Evolutionary conservation across 2,888 invertebrate species (phyloP), one percentile per base, ranked within the genome.

Genomic region (Chrysodeixis includens): DNA sequence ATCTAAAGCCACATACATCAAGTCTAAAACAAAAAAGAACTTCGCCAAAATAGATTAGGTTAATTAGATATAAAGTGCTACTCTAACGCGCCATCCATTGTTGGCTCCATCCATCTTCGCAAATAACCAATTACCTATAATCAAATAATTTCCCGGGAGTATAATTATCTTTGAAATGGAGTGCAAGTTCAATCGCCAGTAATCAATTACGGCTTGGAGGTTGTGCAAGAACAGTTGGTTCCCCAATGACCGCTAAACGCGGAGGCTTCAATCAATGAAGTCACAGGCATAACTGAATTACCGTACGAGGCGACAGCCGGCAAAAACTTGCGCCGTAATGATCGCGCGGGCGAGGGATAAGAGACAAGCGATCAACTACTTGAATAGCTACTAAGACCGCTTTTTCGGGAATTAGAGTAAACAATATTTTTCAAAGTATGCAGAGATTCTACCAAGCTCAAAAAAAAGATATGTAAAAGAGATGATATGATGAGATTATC

Each of bases 221-320:
- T 35, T 63, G 56, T 62, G 56, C 22, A 68, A 72, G 71, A 71
- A 76, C 75, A 71, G 80, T 78, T 71, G 67, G 35, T 58, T 69
- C 71, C 69, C 70, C 67, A 75, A 76, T 77, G 71, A 82, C 83
- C 80, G 76, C 69, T 79, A 66, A 73, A 70, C 66, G 69, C 69
- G 66, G 76, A 79, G 71, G 70, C 81, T 78, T 82, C 82, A 83
- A 84, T 86, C 83, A 84, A 76, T 83, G 82, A 71, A 83, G 79
- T 71, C 78, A 80, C 78, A 63, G 72, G 79, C 83, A 83, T 83
- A 86, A 86, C 86, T 84, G 84, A 84, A 84, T 86, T 85, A 85
- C 86, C 82, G 83, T 83, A 79, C 69, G 70, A 54, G 69, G 78
- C 64, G 68, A 72, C 66, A 63, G 72, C 32, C 62, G 9, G 74